Conservation (phyloP, 2,113 vertebrate species). For the Tenrec ecaudatus region DNA sequence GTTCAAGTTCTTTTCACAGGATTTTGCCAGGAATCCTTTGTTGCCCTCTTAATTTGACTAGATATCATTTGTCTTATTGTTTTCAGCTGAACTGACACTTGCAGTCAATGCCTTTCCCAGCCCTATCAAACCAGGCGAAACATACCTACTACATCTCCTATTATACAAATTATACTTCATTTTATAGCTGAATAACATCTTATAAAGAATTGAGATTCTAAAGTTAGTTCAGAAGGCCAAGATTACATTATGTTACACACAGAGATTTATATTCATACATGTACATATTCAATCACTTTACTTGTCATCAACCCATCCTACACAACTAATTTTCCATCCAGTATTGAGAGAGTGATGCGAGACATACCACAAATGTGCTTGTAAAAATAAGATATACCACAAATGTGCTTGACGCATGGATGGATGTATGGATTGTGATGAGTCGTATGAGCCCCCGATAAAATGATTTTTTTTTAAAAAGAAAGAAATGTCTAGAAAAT, state of each 20-base stretch:
- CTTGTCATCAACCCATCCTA: background rate
- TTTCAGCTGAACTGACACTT: background rate
- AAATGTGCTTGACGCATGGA: too few species aligned
- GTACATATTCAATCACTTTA: background rate
- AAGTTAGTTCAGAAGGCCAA: background rate
- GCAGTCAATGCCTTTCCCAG: background rate
- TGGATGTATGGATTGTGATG: too few species aligned
- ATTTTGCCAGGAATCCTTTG: background rate
- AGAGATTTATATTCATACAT: too few species aligned
- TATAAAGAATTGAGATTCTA: background rate
- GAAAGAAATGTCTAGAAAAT: too few species aligned
- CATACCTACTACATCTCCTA: background rate
- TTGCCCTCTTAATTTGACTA: background rate
- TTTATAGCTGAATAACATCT: background rate
- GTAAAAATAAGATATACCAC: background rate
- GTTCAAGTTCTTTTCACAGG: background rate
- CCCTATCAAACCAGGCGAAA: background rate
- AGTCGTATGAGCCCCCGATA: too few species aligned
- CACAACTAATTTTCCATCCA: background rate
- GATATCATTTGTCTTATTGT: background rate
- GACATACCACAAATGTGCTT: background rate
- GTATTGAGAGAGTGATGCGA: background rate
- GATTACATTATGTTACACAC: background rate
- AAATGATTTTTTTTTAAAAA: too few species aligned
- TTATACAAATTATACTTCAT: background rate